Percentiles rank a stretch among this genome's conserved stretches.
phyloP scores from a whole-genome alignment of 2,797 vertebrate species.

The Discoglossus pictus region DNA sequence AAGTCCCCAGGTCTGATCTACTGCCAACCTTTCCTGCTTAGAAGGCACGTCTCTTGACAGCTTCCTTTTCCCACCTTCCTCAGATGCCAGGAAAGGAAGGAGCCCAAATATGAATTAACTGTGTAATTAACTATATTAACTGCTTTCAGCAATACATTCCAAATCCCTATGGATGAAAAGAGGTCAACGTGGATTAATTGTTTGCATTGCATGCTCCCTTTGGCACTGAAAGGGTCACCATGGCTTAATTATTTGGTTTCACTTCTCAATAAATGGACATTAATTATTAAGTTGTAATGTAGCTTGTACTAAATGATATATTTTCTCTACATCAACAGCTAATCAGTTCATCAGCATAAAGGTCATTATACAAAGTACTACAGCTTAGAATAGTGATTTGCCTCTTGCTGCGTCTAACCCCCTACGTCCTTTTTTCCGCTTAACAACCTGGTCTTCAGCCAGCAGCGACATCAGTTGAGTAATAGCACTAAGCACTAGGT shows the following conservation, averaged over 20 bases:
- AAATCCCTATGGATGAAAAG: neutral
- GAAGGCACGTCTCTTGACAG: slow-evolving; percentile 32
- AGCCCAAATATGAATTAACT: slow-evolving; percentile 32
- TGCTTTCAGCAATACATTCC: slow-evolving; percentile 18
- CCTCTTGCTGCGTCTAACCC: slow-evolving; percentile 59
- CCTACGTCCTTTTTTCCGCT: slow-evolving; percentile 61
- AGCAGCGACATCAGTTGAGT: slow-evolving; percentile 66
- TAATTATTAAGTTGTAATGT: slow-evolving; percentile 19
- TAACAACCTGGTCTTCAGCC: slow-evolving; percentile 73
- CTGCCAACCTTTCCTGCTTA: slow-evolving; percentile 36
- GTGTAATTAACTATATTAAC: slow-evolving; percentile 33
- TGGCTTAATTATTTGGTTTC: slow-evolving; percentile 5
- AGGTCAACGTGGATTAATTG: slow-evolving; percentile 10
- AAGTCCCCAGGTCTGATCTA: slow-evolving; percentile 35
- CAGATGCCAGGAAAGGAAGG: slow-evolving; percentile 5
- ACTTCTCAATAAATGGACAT: neutral
- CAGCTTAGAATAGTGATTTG: slow-evolving; percentile 67
- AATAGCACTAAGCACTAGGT: slow-evolving; percentile 72
- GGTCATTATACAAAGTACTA: slow-evolving; percentile 60
- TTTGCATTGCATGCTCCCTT: slow-evolving; percentile 3
- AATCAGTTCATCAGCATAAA: slow-evolving; percentile 56
- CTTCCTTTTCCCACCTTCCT: slow-evolving; percentile 22
- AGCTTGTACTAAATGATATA: slow-evolving; percentile 48
- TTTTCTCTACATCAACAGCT: slow-evolving; percentile 45
- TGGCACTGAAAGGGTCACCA: slow-evolving; percentile 28